Evolutionary conservation across 2,113 vertebrate genomes (phyloP).

Genomic region (Poeciliopsis prolifica): DNA sequence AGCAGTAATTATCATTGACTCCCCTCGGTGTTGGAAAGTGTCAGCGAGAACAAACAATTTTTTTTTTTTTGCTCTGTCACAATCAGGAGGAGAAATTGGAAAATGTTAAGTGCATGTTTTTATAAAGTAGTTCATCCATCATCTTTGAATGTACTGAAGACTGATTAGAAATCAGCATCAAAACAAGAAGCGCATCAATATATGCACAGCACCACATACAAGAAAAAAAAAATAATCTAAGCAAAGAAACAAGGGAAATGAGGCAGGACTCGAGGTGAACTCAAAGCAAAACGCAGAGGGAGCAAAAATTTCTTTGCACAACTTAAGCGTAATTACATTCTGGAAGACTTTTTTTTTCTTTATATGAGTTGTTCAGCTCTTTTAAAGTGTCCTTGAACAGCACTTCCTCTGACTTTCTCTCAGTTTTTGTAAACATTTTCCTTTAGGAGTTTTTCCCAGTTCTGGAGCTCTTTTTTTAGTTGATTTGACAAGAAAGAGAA

Average conservation of each 20-base stretch:
- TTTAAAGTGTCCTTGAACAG: too few relatives aligned
- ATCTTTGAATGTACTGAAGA: not conserved
- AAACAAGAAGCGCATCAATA: not conserved
- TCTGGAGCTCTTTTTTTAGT: too few relatives aligned
- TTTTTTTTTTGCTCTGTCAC: not conserved
- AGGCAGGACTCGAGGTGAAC: not conserved
- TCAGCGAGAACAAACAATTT: not conserved
- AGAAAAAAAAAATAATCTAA: not conserved
- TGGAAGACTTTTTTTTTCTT: not conserved
- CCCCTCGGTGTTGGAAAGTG: not conserved
- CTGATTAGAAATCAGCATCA: not conserved
- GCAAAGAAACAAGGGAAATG: not conserved
- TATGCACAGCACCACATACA: not conserved
- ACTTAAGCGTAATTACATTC: not conserved
- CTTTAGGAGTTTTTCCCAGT: not conserved
- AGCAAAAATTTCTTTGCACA: not conserved
- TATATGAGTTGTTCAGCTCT: not conserved
- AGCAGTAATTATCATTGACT: conserved; percentile 23
- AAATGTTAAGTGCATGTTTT: not conserved
- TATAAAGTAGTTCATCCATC: conserved; percentile 20
- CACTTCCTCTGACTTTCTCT: not conserved
- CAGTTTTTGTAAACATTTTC: not conserved
- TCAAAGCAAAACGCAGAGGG: not conserved
- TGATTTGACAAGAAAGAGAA: too few relatives aligned
- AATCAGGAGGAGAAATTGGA: conserved; percentile 9